Base-by-base conservation (phyloP, 2,888 invertebrate species). In the Nemapogon koenigi region DNA sequence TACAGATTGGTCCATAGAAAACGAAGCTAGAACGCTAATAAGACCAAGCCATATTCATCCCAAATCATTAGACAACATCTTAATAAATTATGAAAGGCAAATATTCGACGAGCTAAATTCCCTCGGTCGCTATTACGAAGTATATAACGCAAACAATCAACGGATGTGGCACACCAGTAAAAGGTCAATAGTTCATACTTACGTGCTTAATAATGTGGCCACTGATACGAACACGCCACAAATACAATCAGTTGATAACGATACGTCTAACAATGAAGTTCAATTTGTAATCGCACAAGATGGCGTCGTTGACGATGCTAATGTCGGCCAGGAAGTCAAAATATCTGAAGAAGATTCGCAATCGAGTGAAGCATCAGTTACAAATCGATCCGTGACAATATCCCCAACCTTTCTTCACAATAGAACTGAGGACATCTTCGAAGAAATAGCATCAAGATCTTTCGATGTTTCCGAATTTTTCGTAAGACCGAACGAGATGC, bases 71-170 rank as follows among this genome's bases (percentile, higher is more conserved):
- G 89, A 89, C 60, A 85, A 86, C 36, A 79, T 88, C 37, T 62
- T 89, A 39, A 65, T 88, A 4, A 86, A 86, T 52, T 88, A 89
- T 59, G 88, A 89, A 62, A 75, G 88, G 52, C 85, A 83, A 59
- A 69, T 87, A 48, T 91, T 88, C 59, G 89, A 83, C 53, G 89
- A 88, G 53, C 62, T 90, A 36, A 88, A 89, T 58, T 84, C 88
- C 2, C 66, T 90, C 32, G 89, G 89, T 2, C 63, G 76, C 2
- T 71, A 72, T 51, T 50, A 59, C 49, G 18, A 4, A 6, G 3
- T 17, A 11, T 50, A 11, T 8, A n/a, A 53, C 42, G 61, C 59
- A 50, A 64, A 70, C 65, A 75, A 72, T 68, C 70, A 62, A 49
- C 75, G 75, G 66, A 71, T 64, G 47, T 66, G 62, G 62, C 59